A percentile compares a stretch with the other conserved stretches of the same genome.
Conservation (phyloP, 2,113 vertebrate species). For the Oophaga pumilio region DNA sequence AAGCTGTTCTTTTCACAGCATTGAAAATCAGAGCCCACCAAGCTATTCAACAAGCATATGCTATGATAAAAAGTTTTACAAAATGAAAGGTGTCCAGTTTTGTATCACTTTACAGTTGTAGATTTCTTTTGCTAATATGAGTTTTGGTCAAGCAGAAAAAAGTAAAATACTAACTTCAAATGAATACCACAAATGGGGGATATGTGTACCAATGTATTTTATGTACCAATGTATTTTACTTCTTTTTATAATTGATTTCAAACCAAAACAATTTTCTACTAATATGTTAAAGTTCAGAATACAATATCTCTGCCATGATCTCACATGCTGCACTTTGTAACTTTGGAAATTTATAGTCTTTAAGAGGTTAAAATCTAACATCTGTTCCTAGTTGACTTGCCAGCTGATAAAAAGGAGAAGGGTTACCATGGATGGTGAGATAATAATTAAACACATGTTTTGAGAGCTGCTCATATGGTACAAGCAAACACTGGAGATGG, state of each 20-base stretch:
- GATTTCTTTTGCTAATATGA: too few relatives aligned
- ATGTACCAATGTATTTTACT: background rate
- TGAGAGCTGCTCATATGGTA: conserved; percentile 33
- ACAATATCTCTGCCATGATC: background rate
- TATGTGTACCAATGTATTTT: background rate
- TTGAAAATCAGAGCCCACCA: too few relatives aligned
- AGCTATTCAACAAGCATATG: too few relatives aligned
- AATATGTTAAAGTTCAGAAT: background rate
- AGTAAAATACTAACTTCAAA: too few relatives aligned
- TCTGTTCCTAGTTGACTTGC: background rate
- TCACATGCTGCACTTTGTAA: background rate
- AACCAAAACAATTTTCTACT: background rate
- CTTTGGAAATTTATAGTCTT: background rate
- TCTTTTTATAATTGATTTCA: background rate
- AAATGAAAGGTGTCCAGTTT: too few relatives aligned
- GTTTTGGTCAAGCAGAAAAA: too few relatives aligned
- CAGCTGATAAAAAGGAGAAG: conserved; percentile 32
- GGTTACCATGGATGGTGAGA: conserved; percentile 38
- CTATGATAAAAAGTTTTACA: too few relatives aligned
- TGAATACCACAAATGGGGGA: too few relatives aligned
- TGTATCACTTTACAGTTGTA: too few relatives aligned
- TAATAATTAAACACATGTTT: conserved; percentile 48
- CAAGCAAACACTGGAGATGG: background rate
- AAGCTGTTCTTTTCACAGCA: too few relatives aligned
- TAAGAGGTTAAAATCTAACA: conserved; percentile 36